These are phyloP conservation scores for Orthonychiurus folsomi DNA, from an alignment of 2,888 invertebrate species.

Conservation along the genomic window DNA sequence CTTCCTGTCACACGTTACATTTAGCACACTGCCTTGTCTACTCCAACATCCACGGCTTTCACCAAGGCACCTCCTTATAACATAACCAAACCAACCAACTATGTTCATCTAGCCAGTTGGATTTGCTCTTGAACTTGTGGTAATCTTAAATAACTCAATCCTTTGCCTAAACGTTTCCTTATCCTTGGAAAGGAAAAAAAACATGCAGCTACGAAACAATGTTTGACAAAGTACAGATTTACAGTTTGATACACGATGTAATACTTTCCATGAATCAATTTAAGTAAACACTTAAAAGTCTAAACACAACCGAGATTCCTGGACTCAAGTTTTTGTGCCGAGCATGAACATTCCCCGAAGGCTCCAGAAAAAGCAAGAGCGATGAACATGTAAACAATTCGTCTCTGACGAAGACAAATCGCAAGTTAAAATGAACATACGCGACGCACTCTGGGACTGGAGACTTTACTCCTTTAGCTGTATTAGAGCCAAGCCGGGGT, in stretches of 20 bases:
- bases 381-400: slow-evolving; percentile 1
- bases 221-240: slow-evolving; percentile 1
- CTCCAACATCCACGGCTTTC: neutral
- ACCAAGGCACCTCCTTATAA: too few species aligned
- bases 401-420: neutral
- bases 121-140: neutral
- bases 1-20: too few species aligned
- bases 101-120: too few species aligned
- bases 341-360: neutral
- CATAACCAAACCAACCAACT: too few species aligned
- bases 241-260: slow-evolving; percentile 1
- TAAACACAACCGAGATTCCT: slow-evolving; percentile 15
- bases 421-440: neutral
- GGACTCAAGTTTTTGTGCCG: too few species aligned
- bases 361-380: neutral
- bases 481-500: too few species aligned
- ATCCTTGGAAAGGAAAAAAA: neutral
- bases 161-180: neutral
- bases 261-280: slow-evolving; percentile 10
- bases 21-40: too few species aligned
- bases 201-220: neutral
- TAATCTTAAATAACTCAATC: neutral
- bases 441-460: neutral
- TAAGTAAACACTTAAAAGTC: slow-evolving; percentile 24
- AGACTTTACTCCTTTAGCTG: neutral